Base-by-base conservation (phyloP, 2,888 invertebrate genomes). In the Lasioglossum oenotherae region DNA sequence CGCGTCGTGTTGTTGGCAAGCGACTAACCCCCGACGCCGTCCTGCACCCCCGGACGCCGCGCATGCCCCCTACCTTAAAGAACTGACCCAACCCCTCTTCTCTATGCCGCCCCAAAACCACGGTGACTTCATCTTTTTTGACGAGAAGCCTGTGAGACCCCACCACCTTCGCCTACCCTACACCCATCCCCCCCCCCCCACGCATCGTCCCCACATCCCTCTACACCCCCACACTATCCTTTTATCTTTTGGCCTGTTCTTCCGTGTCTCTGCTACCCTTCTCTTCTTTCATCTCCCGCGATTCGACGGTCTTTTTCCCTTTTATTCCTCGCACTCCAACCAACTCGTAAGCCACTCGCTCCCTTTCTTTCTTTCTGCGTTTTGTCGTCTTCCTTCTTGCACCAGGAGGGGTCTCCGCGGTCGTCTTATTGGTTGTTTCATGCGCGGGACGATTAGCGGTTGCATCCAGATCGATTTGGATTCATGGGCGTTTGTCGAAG, bases 21-120 rank as follows among this genome's bases (percentile, higher is more conserved):
- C 93, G 93, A 95, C 94, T 95, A 93, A 94, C 93, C 92, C 92
- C 92, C 92, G 88, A 90, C 92, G 91, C 91, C 90, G 91, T 89
- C 91, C 92, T 92, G 92, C 92, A 92, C 92, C 94, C 93, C 93
- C 91, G 93, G 93, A 93, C 90, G 91, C 91, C 92, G 94, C 94
- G 94, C 94, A 94, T 94, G 94, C 94, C 92, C 93, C 91, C 89
- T 91, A 79, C 89, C 87, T 89, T 89, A 79, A 89, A 84, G 87
- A 89, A 87, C 87, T 82, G 85, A 73, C 78, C 88, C 81, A 71
- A 78, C 82, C 81, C 81, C 89, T 78, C 73, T 82, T 53, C 78
- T 74, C 81, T 87, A 87, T 89, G 89, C 91, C 91, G 79, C 85
- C 88, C 88, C 89, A 81, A 87, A 91, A 90, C 86, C 92, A 80